These are phyloP conservation scores for Xyliphius kryptos DNA, from an alignment of 2,113 vertebrate species.

Conservation along the genomic window DNA sequence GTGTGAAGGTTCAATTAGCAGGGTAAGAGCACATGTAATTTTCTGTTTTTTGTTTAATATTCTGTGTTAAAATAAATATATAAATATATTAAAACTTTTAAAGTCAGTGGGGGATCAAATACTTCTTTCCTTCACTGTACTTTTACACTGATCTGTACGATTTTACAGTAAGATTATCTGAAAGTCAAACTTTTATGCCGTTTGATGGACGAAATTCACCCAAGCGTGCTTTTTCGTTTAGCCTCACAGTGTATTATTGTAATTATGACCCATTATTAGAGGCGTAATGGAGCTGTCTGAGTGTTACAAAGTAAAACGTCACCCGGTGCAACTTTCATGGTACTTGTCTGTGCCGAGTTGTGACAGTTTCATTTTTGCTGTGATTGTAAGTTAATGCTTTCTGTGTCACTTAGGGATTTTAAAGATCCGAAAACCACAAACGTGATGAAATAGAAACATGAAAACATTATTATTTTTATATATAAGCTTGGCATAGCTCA, in stretches of 20 bases:
- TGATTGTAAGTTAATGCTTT: not conserved
- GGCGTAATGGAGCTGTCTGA: conserved; percentile 3
- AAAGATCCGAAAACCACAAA: too few species aligned
- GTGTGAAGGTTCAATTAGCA: too few species aligned
- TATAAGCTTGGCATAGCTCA: too few species aligned
- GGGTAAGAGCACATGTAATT: too few species aligned
- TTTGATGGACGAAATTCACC: conserved; percentile 9
- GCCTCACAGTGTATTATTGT: conserved; percentile 3
- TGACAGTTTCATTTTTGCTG: not conserved
- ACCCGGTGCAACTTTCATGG: not conserved
- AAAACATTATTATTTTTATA: not conserved
- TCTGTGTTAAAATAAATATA: too few species aligned
- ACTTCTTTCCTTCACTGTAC: too few species aligned
- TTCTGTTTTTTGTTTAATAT: too few species aligned
- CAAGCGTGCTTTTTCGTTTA: conserved; percentile 13
- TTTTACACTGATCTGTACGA: not conserved
- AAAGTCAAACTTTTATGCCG: not conserved
- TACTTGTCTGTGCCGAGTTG: not conserved
- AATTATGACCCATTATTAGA: conserved; percentile 11
- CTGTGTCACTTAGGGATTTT: not conserved
- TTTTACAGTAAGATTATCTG: not conserved
- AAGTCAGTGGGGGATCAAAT: too few species aligned
- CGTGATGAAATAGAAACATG: not conserved
- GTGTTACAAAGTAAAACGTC: conserved; percentile 1
- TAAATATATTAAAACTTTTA: too few species aligned